phyloP scores from a whole-genome alignment of 2,113 vertebrate species.

The Gymnobelideus leadbeateri region DNA sequence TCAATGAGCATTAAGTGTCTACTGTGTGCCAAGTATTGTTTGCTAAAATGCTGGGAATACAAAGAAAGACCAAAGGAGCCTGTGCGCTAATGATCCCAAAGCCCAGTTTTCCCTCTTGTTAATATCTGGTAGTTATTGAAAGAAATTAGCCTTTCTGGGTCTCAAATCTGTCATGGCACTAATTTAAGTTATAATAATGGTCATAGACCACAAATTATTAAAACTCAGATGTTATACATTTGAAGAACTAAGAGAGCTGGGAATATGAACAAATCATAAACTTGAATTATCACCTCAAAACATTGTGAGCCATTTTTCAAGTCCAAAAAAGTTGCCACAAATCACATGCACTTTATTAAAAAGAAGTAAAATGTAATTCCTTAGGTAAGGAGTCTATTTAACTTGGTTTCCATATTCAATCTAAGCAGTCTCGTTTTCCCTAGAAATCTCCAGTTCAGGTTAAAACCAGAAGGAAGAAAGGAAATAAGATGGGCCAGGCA shows the following conservation, averaged over 20 bases:
- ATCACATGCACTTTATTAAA: background rate
- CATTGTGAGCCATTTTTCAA: too few relatives aligned
- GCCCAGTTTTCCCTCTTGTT: background rate
- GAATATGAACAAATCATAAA: background rate
- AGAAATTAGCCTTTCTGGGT: background rate
- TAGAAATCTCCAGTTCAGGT: background rate
- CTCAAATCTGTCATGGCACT: background rate
- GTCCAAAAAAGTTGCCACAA: background rate
- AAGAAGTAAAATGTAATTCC: background rate
- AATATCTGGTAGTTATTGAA: background rate
- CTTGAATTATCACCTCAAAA: too few relatives aligned
- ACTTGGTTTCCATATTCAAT: background rate
- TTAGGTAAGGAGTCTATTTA: background rate
- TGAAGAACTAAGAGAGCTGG: background rate
- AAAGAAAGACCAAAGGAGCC: background rate
- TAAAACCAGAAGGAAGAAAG: background rate
- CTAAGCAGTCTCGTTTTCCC: background rate
- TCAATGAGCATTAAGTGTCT: background rate
- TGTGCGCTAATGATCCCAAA: background rate
- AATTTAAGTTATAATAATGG: background rate
- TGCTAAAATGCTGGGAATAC: too few relatives aligned
- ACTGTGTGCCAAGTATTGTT: background rate
- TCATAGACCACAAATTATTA: background rate
- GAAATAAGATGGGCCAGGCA: background rate
- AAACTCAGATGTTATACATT: background rate